Base-by-base conservation (phyloP, 2,888 invertebrate genomes). In the Temnothorax rugatulus region DNA sequence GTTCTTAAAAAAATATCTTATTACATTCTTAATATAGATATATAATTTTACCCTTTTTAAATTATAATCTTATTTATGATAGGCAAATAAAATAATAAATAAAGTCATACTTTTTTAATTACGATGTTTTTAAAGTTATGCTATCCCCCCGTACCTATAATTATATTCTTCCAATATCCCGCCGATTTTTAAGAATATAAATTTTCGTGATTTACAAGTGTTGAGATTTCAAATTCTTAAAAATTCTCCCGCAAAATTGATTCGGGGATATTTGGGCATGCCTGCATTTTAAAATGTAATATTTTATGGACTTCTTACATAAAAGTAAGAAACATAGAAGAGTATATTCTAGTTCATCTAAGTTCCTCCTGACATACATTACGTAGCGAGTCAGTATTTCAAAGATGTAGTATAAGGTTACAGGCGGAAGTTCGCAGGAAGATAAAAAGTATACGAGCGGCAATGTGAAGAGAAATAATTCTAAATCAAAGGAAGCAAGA, bases 401-500 rank as follows among this genome's bases (percentile, higher is more conserved):
- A 50, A 44, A 47, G 47, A 50, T 21, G 59, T 21, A 34, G 34
- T 71, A 38, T 47, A 59, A 79, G 21, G 47, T 71, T 61, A 54
- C 21, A 77, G 25, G 57, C 69, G 47, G 57, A 71, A 79, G 57
- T 71, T 44, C 13, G 71, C 59, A 47, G 15, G 13, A 15, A 71
- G 59, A 59, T 81, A 81, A 81, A 71, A 79, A 79, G 57, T 47
- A 61, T 57, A 71, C 59, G 73, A 50, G 71, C 71, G 59, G 41
- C 47, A 61, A 57, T 34, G 66, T 11, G 47, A 25, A 47, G 38
- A 41, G 57, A 76, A 79, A 79, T 83, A 69, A 79, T 79, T 83
- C 79, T 61, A 77, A 77, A 69, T 83, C 79, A 68, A 83, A 66
- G 44, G 18, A 52, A n/a, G 69, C 47, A 41, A 61, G 82, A 59